phyloP scores from a whole-genome alignment of 2,113 vertebrate species.

The Phoxinus phoxinus region DNA sequence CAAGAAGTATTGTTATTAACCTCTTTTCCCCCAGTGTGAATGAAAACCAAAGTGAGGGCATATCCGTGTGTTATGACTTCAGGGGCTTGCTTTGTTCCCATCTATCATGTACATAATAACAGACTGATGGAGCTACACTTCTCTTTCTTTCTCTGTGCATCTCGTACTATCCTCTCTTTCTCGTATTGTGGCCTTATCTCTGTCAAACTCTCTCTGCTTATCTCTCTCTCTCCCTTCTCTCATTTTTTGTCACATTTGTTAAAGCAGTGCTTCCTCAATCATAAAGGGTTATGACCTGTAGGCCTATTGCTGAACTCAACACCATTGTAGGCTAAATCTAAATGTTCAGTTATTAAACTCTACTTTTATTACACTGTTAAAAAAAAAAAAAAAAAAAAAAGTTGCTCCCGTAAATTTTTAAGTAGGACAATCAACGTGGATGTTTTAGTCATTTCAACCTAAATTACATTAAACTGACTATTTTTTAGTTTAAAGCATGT shows the following conservation, averaged over 20 bases:
- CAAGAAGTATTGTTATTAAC: conserved; percentile 77
- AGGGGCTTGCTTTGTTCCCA: conserved; percentile 72
- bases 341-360: neutral
- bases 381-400: too few species aligned
- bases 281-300: neutral
- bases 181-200: neutral
- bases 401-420: too few species aligned
- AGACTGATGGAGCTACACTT: conserved; percentile 57
- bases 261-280: neutral
- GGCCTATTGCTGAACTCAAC: neutral
- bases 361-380: neutral
- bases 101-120: conserved; percentile 76
- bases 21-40: conserved; percentile 64
- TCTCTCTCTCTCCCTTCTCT: neutral
- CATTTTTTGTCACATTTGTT: neutral
- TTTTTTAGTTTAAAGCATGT: too few species aligned
- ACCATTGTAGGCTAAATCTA: neutral
- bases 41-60: conserved; percentile 66
- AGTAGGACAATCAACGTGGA: too few species aligned
- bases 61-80: conserved; percentile 68
- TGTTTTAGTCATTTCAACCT: too few species aligned
- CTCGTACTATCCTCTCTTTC: neutral
- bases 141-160: conserved; percentile 32
- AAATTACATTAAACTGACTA: too few species aligned
- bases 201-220: neutral